Evolutionary conservation across 2,797 vertebrate species (phyloP).

Genomic region (Acipenser transmontanus): DNA sequence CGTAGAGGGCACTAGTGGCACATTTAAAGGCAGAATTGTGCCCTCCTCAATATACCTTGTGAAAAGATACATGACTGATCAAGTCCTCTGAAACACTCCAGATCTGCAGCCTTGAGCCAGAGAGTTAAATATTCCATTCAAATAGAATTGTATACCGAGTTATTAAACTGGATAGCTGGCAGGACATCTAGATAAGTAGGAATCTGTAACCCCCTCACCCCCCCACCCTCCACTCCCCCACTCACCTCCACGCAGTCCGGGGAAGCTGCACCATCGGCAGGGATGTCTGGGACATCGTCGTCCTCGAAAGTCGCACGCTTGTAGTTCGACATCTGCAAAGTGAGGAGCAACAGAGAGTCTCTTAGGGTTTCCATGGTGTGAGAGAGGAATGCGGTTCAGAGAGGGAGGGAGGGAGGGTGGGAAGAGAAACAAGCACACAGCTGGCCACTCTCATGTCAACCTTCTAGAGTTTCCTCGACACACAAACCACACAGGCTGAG

Average conservation of each 20-base stretch:
- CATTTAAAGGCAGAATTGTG: no score
- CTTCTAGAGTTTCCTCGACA: background rate
- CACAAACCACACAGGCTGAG: background rate
- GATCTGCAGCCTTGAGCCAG: no score
- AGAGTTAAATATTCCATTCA: no score
- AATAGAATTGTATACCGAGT: no score
- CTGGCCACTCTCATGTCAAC: background rate
- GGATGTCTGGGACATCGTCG: conserved; percentile 70
- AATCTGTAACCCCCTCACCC: background rate
- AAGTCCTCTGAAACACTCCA: no score
- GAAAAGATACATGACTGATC: no score
- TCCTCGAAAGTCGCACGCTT: conserved; percentile 85
- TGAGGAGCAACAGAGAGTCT: conserved; percentile 5
- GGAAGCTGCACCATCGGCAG: conserved; percentile 64
- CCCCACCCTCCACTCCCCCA: conserved; percentile 20
- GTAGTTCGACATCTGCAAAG: conserved; percentile 85
- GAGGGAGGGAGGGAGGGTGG: background rate
- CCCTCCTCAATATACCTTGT: no score
- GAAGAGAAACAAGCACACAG: background rate
- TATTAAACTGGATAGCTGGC: no score
- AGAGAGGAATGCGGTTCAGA: background rate
- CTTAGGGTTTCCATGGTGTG: background rate
- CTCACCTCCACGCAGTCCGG: conserved; percentile 83
- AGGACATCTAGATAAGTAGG: no score
- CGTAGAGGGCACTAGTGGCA: no score